Base-by-base conservation (phyloP, 1,140 invertebrate species). In the Platorchestia sp. region DNA sequence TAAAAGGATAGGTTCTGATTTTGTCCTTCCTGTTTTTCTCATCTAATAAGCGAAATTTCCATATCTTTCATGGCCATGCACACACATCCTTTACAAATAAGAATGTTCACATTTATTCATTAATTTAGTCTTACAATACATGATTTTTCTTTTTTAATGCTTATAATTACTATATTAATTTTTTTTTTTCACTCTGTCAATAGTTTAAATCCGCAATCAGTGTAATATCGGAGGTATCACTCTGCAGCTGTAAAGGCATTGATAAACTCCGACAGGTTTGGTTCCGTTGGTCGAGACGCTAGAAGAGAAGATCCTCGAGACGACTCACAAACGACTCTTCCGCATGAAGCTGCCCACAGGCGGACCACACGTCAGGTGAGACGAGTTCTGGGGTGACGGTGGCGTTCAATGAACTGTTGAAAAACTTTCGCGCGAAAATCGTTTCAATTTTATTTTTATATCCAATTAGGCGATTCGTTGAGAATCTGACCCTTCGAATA, bases 291-390 rank as follows among this genome's bases (percentile, higher is more conserved):
- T 95, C 10, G 16, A 43, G 3, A 45, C 87, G 27, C 45, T 42
- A 53, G 59, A 53, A 42, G 75, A 53, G 16, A 41, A 90, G 87
- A 43, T 95, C 42, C 86, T 87, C 51, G 42, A 51, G 40, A 41
- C 44, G n/a, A 89, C 53, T n/a, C 45, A 95, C 0, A 95, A n/a
- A 19, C 91, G 27, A 87, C 59, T 95, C 14, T 95, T 93, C 22
- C 95, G 43, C 40, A 86, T 95, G 75, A 86, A 53, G 45, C 42
- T 86, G 36, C 45, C 86, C n/a, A 86, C 53, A 95, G 93, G 42
- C 40, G 86, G 86, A 40, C 36, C 45, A 10, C 53, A 95, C 45
- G 5, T 93, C 3, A 93, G 53, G 90, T 95, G 1, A 59, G 86
- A 16, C 53, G 95, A 87, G 93, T 27, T 27, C n/a, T n/a, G 14